Conservation (phyloP, 92 coral and sea anemone species). For the Epizoanthus rinbou region DNA sequence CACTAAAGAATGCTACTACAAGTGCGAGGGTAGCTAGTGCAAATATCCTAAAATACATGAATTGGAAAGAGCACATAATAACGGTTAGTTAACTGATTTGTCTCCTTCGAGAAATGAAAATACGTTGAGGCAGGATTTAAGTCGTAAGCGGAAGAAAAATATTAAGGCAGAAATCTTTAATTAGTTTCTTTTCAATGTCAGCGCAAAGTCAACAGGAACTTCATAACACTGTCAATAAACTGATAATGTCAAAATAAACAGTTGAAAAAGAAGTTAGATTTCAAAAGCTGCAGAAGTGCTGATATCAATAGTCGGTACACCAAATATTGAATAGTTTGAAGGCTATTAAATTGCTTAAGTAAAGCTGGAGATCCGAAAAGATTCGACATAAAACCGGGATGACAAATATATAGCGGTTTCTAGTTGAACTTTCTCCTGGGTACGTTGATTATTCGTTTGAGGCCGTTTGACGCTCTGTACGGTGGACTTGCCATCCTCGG, state of each 20-base stretch:
- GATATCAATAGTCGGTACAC: background rate
- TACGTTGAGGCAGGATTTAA: background rate
- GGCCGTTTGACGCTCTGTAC: background rate
- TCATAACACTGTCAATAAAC: background rate
- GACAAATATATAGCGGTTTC: background rate
- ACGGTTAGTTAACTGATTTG: no score
- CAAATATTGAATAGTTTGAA: constrained; percentile 8
- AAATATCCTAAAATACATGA: background rate
- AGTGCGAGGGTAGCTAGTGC: background rate
- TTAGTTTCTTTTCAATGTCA: constrained; percentile 18
- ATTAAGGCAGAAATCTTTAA: constrained; percentile 15
- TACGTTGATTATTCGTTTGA: background rate
- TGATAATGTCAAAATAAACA: constrained; percentile 3
- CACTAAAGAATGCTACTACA: background rate
- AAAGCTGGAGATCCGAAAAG: constrained; percentile 4
- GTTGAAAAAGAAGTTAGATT: background rate
- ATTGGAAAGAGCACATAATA: background rate
- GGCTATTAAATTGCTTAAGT: background rate
- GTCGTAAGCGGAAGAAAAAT: background rate
- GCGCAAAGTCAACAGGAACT: constrained; percentile 11
- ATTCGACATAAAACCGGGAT: background rate
- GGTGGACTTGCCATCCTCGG: no score
- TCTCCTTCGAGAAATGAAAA: no score
- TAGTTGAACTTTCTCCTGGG: background rate
- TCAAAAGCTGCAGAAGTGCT: constrained; percentile 14